Base-by-base conservation (phyloP, 2,888 invertebrate genomes). In the Lobophora halterata region DNA sequence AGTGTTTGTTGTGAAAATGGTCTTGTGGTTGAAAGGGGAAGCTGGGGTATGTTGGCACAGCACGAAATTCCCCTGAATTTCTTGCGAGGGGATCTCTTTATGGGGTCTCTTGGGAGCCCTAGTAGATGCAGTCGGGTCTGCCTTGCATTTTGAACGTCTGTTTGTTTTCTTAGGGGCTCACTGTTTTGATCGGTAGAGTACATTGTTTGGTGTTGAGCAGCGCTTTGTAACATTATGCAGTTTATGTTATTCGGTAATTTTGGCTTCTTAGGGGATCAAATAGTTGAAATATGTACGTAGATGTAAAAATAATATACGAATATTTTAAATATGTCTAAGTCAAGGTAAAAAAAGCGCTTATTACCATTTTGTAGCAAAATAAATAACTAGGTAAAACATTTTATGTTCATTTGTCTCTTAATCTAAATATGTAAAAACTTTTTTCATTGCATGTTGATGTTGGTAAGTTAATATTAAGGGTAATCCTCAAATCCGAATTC, bases 111-210 rank as follows among this genome's bases (percentile, higher is more conserved):
- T 31, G 78, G 72, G 79, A 74, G 61, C 46, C 51, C 58, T 58
- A 50, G 48, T 62, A 61, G 65, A 70, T 78, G 79, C 78, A 76
- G 63, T 52, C 65, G 63, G 63, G 46, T 44, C 61, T 63, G 58
- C 63, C 64, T 59, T 72, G 78, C 75, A 71, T 61, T 67, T 61
- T 61, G 57, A 56, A 48, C 62, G 63, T 62, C 61, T 67, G 64
- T 76, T 70, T 79, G 68, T 69, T 54, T 56, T 52, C 47, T 48
- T 46, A 40, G 49, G 54, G 54, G 50, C 37, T 50, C 42, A 52
- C 56, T 62, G 52, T 63, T 64, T 57, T 55, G 50, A 42, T 46
- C 44, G 45, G 27, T 27, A 36, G 37, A 43, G 41, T 42, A 29
- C 28, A 43, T 37, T 43, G 37, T 43, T 43, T 43, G 20, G 28